phyloP scores from a whole-genome alignment of 2,797 vertebrate species.

The Catostomus latipinnis region DNA sequence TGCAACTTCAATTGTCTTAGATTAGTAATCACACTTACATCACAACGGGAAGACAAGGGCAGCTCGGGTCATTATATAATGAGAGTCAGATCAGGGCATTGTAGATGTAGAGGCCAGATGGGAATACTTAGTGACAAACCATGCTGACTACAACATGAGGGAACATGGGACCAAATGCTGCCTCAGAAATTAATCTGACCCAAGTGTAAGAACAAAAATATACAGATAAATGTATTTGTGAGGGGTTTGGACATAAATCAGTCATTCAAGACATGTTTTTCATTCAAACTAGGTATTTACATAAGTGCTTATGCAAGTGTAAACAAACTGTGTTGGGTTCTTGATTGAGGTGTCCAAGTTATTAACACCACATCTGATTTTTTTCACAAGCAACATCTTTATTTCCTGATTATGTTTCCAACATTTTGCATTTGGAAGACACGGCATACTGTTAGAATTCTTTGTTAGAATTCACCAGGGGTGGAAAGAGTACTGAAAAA shows the following conservation, averaged over 20 bases:
- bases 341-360: neutral
- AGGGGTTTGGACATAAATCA: neutral
- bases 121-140: constrained; percentile 42
- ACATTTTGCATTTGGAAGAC: too few species aligned
- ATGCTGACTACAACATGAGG: constrained; percentile 25
- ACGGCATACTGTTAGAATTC: too few species aligned
- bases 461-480: too few species aligned
- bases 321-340: neutral
- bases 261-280: neutral
- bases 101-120: constrained; percentile 30
- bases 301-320: neutral
- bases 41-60: constrained; percentile 16
- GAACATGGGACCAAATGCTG: constrained; percentile 16
- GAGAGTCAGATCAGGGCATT: constrained; percentile 23
- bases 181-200: constrained; percentile 22
- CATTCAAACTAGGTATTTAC: neutral
- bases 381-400: neutral
- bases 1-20: constrained; percentile 7
- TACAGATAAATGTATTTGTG: neutral
- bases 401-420: too few species aligned
- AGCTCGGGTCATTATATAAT: constrained; percentile 35
- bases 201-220: constrained; percentile 14
- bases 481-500: too few species aligned
- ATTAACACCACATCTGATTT: neutral
- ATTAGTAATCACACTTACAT: neutral